These are phyloP conservation scores for Hypocryptadius cinnamomeus DNA, from an alignment of 2,113 vertebrate species.

Conservation along the genomic window DNA sequence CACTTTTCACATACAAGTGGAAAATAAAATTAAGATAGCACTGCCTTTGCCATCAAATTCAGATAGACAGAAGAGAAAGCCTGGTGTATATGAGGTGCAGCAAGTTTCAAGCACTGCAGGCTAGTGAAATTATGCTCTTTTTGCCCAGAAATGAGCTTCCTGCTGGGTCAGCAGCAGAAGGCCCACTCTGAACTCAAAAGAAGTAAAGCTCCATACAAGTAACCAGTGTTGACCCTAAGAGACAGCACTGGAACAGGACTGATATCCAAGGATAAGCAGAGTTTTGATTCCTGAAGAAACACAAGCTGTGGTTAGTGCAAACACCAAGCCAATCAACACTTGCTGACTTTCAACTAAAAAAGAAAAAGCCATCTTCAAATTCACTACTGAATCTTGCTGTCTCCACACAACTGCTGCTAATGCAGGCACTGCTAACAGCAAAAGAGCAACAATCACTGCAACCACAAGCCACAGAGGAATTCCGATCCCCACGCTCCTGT, in stretches of 20 bases:
- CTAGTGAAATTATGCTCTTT: not conserved
- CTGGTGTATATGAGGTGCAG: not conserved
- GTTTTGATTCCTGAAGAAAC: not conserved
- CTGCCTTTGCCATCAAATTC: not conserved
- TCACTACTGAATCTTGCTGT: not conserved
- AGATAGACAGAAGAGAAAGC: not conserved
- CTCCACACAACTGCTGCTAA: not conserved
- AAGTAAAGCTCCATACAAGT: not conserved
- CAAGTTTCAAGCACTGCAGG: not conserved
- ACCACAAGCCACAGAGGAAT: not conserved
- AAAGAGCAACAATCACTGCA: not conserved
- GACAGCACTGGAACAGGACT: not conserved
- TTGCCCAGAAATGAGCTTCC: not conserved
- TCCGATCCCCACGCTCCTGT: accelerated
- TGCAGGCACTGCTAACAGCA: not conserved
- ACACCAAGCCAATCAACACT: not conserved
- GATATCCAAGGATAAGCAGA: not conserved
- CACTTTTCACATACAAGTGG: not conserved
- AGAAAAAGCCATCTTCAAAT: not conserved
- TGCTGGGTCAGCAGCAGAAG: not conserved
- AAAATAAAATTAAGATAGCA: not conserved
- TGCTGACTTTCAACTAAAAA: not conserved
- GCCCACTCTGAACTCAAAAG: not conserved
- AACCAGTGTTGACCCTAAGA: not conserved
- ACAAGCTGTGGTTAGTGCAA: not conserved